These are phyloP conservation scores for Actinia equina DNA, from an alignment of 64 coral and sea anemone species.

Conservation along the genomic window DNA sequence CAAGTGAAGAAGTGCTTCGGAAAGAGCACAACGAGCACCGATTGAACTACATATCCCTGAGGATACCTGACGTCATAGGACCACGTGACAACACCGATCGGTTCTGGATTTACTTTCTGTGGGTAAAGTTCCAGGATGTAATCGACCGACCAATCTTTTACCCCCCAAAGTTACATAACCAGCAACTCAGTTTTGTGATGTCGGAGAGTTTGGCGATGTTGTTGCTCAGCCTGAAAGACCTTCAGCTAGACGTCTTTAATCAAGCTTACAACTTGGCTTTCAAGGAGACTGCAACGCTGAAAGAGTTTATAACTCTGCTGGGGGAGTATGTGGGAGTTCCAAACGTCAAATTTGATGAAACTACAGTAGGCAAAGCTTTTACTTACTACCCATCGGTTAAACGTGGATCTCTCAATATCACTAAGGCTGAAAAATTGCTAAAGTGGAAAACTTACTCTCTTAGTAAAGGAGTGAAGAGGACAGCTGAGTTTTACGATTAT, in stretches of 20 bases:
- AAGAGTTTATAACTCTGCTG: conserved; percentile 62
- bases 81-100: conserved; percentile 89
- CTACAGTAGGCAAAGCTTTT: neutral
- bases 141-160: conserved; percentile 43
- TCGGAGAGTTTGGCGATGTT: conserved; percentile 68
- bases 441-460: conserved; percentile 67
- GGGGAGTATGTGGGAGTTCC: conserved; percentile 60
- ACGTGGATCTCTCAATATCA: conserved; percentile 70
- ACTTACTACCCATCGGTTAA: conserved; percentile 69
- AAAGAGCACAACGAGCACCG: neutral
- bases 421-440: conserved; percentile 55
- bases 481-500: conserved; percentile 76
- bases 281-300: conserved; percentile 59
- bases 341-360: conserved; percentile 58
- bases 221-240: conserved; percentile 43
- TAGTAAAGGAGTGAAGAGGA: conserved; percentile 42
- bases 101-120: conserved; percentile 90
- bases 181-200: conserved; percentile 65
- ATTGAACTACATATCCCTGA: neutral
- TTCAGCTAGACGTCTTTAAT: conserved; percentile 40
- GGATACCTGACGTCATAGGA: conserved; percentile 63
- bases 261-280: conserved; percentile 90
- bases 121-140: conserved; percentile 78
- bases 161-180: conserved; percentile 45
- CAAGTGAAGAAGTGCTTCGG: conserved; percentile 4